These are phyloP conservation scores for Stegodyphus dumicola DNA, from an alignment of 1,140 invertebrate species.

Conservation along the genomic window DNA sequence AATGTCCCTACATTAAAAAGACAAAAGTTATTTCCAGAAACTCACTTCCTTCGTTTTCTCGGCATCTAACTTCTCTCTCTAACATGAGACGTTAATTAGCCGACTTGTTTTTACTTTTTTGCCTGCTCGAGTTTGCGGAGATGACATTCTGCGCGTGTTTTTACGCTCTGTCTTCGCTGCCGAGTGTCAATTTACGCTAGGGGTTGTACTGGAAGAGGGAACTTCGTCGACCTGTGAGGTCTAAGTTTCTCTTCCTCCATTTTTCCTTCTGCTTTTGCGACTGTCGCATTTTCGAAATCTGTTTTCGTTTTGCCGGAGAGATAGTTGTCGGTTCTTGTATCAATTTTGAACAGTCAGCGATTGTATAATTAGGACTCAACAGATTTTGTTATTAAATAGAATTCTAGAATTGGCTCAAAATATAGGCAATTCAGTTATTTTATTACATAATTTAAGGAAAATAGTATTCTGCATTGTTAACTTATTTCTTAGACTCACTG, in stretches of 20 bases:
- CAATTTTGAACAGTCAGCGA: too few relatives aligned
- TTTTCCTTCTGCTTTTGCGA: neutral
- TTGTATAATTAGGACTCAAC: too few relatives aligned
- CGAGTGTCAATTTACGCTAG: constrained; percentile 26
- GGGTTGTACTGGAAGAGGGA: neutral
- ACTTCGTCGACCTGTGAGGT: constrained; percentile 37
- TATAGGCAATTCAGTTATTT: too few relatives aligned
- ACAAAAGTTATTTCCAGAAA: neutral
- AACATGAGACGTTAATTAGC: constrained; percentile 48
- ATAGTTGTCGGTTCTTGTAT: too few relatives aligned
- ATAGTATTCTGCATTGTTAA: too few relatives aligned
- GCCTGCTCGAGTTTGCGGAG: neutral
- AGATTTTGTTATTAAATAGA: too few relatives aligned
- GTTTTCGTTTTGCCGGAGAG: too few relatives aligned
- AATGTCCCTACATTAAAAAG: too few relatives aligned
- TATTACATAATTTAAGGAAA: too few relatives aligned
- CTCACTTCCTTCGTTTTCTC: neutral
- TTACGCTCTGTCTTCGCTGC: constrained; percentile 33
- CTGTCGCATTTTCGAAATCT: neutral
- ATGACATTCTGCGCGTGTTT: constrained; percentile 45
- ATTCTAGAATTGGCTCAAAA: too few relatives aligned
- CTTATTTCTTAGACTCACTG: too few relatives aligned
- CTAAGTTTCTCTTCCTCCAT: neutral
- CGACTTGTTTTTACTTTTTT: constrained; percentile 33
- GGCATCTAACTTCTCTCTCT: neutral